phyloP scores from a whole-genome alignment of 1,140 invertebrate genomes.

The Magallana angulata region DNA sequence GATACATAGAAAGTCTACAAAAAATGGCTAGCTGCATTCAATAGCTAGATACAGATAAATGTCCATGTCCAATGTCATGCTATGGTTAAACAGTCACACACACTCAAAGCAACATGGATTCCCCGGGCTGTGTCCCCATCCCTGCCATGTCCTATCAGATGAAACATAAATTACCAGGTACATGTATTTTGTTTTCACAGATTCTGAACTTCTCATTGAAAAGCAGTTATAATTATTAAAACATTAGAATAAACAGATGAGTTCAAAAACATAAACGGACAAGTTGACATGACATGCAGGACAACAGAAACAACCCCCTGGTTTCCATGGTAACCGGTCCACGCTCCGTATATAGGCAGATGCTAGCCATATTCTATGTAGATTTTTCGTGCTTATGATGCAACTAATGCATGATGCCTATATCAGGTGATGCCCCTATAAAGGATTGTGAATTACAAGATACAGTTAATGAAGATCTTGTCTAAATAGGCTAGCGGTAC shows the following conservation, averaged over 20 bases:
- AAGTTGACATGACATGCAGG: constrained; percentile 1
- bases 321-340: not conserved
- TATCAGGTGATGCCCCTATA: not conserved
- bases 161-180: no score
- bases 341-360: not conserved
- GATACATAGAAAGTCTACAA: no score
- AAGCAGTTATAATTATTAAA: no score
- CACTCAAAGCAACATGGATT: constrained; percentile 5
- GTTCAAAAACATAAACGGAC: not conserved
- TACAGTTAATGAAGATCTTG: not conserved
- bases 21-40: no score
- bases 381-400: not conserved
- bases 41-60: no score
- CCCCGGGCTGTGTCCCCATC: not conserved
- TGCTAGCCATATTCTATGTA: not conserved
- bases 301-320: constrained; percentile 9
- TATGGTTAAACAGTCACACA: not conserved
- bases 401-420: not conserved
- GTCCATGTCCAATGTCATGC: no score
- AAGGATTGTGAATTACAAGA: not conserved
- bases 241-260: no score
- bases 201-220: no score
- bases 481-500: constrained; percentile 24
- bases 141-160: not conserved
- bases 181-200: no score